Percentiles rank a stretch among this genome's conserved stretches.
Conservation (phyloP, 2,888 invertebrate genomes). For the Anthophora plumipes region DNA sequence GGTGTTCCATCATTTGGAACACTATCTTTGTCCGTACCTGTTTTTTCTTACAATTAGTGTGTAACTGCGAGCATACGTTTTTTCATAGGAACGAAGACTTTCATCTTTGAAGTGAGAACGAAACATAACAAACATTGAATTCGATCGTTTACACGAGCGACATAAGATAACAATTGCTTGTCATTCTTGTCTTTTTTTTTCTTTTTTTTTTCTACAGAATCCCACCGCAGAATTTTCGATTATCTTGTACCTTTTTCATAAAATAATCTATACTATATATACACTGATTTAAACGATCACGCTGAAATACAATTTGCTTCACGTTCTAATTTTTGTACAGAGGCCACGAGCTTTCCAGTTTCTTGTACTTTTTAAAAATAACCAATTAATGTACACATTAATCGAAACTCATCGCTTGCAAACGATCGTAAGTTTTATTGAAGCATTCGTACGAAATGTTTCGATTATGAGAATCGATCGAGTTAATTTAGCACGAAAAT, state of each 20-base stretch:
- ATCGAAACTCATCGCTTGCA: neutral
- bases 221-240: neutral
- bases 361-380: neutral
- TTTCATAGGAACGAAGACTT: constrained; percentile 43
- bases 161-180: neutral
- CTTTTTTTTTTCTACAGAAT: neutral
- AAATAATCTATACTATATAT: too few species aligned
- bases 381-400: neutral
- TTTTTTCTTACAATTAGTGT: constrained; percentile 63
- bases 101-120: constrained; percentile 12
- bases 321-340: neutral
- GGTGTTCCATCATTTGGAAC: constrained; percentile 31
- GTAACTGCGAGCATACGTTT: constrained; percentile 39
- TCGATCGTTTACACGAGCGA: constrained; percentile 7
- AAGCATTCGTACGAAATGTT: neutral
- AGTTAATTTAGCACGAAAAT: neutral
- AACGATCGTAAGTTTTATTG: too few species aligned
- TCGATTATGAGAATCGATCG: neutral
- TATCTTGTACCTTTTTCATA: too few species aligned
- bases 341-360: neutral
- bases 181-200: neutral
- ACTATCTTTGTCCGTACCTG: constrained; percentile 62
- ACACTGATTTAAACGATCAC: too few species aligned
- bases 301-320: neutral
- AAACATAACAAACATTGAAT: neutral